phyloP scores from a whole-genome alignment of 1,140 invertebrate genomes.

The Drosophila gunungcola region DNA sequence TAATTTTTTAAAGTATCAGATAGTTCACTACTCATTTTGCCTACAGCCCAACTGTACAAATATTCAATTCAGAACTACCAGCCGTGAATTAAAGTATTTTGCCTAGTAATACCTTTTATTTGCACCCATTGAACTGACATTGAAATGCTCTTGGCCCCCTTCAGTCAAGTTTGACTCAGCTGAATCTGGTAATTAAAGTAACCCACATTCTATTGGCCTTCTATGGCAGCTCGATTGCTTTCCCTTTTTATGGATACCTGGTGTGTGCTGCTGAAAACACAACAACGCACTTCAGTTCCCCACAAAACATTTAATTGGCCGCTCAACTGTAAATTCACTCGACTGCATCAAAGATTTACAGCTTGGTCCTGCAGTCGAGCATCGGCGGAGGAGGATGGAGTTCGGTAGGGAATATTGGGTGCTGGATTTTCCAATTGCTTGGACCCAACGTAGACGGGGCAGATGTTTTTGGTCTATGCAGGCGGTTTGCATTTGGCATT shows the following conservation, averaged over 20 bases:
- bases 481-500: conserved; percentile 60
- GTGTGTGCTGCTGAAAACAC: conserved; percentile 46
- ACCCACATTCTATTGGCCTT: conserved; percentile 40
- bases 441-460: conserved; percentile 16
- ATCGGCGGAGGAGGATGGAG: not conserved
- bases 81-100: not conserved
- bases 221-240: conserved; percentile 20
- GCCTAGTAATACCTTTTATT: not conserved
- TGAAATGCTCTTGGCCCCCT: not conserved
- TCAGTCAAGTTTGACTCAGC: not conserved
- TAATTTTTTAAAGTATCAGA: too few relatives aligned
- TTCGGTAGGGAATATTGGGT: conserved; percentile 1
- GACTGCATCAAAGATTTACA: conserved; percentile 64
- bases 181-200: conserved; percentile 10
- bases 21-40: too few relatives aligned
- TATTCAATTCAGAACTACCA: not conserved
- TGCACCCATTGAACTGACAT: not conserved
- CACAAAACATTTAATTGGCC: conserved; percentile 58
- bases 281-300: conserved; percentile 55
- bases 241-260: conserved; percentile 36
- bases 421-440: conserved; percentile 55
- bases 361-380: conserved; percentile 32
- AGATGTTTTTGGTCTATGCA: conserved; percentile 47
- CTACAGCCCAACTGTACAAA: not conserved
- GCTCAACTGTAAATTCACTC: conserved; percentile 65